Conservation (phyloP, 2,797 vertebrate genomes). For the Mormyrus hasselquistii region DNA sequence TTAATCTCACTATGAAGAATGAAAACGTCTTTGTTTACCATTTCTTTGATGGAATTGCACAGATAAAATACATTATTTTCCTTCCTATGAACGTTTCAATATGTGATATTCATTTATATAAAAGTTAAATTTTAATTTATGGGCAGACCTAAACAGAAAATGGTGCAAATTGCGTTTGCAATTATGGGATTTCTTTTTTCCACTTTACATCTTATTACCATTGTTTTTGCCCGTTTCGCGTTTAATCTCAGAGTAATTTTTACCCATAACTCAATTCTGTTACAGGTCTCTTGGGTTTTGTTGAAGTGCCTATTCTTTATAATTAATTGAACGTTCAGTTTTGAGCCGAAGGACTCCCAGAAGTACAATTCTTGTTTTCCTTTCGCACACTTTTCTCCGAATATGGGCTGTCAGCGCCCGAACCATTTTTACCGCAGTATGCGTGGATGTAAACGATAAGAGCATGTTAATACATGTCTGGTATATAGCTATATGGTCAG, state of each 20-base stretch:
- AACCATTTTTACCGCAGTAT: neutral
- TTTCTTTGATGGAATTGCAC: neutral
- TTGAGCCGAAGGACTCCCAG: neutral
- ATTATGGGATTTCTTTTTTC: neutral
- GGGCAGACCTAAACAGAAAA: neutral
- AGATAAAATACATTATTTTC: neutral
- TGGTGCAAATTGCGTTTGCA: neutral
- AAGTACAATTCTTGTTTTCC: neutral
- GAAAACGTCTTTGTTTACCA: neutral
- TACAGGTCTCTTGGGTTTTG: neutral
- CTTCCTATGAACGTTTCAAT: neutral
- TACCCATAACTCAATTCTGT: neutral
- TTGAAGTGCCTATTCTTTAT: neutral
- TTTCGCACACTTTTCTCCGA: neutral
- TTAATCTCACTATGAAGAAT: neutral
- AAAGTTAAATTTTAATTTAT: neutral
- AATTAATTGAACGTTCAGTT: neutral
- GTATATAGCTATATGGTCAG: neutral
- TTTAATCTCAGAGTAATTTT: neutral
- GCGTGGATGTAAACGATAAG: neutral
- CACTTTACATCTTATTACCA: neutral
- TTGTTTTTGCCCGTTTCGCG: neutral
- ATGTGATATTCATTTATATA: neutral
- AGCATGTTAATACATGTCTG: neutral
- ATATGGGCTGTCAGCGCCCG: neutral